These are phyloP conservation scores for Reticulitermes speratus DNA, from an alignment of 1,140 invertebrate genomes.

Conservation along the genomic window DNA sequence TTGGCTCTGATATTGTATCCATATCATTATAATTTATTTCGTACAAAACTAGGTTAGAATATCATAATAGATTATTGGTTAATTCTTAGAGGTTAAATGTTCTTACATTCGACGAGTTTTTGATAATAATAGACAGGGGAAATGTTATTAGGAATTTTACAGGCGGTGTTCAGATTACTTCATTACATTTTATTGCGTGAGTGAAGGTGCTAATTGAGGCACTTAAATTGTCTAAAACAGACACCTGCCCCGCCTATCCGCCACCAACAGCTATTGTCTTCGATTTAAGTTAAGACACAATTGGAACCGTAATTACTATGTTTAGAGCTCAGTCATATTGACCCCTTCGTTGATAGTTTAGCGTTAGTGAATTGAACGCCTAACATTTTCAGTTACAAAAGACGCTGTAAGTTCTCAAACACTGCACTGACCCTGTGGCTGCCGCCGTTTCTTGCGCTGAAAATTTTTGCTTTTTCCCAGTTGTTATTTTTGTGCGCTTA, in stretches of 20 bases:
- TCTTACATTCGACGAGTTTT: background rate
- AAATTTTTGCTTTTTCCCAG: too few species aligned
- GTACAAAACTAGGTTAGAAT: background rate
- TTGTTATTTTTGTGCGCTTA: too few species aligned
- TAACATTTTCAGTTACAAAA: too few species aligned
- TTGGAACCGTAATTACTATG: background rate
- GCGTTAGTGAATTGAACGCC: too few species aligned
- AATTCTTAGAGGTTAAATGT: background rate
- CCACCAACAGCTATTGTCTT: background rate
- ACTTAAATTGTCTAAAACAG: background rate
- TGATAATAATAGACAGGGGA: background rate
- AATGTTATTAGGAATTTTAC: background rate
- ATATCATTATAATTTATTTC: background rate
- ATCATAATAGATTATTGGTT: background rate
- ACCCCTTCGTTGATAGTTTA: too few species aligned
- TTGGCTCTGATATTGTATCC: background rate
- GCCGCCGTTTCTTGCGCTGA: too few species aligned
- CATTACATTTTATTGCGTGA: background rate
- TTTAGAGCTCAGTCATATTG: background rate
- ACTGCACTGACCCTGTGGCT: too few species aligned
- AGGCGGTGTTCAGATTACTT: background rate
- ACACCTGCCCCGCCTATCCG: background rate
- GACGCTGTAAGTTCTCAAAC: too few species aligned
- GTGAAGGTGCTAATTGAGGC: background rate
- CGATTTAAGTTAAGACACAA: background rate